These are phyloP conservation scores for Sycophaga agraensis DNA, from an alignment of 1,140 invertebrate genomes.

Conservation along the genomic window DNA sequence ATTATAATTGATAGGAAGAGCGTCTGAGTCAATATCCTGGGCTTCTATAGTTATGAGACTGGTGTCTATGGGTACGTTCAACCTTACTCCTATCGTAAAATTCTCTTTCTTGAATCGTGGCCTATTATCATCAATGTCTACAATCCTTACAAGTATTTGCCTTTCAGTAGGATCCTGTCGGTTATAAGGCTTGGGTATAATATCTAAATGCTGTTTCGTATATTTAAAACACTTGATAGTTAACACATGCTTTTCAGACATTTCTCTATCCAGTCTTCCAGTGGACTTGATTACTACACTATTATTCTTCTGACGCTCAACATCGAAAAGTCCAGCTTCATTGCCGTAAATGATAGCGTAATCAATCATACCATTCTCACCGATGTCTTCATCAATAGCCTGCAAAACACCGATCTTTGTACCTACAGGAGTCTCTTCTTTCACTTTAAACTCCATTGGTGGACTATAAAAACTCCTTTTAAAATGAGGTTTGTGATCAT, in stretches of 20 bases:
- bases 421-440: constrained; percentile 68
- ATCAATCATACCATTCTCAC: constrained; percentile 74
- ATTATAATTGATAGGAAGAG: constrained; percentile 65
- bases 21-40: constrained; percentile 67
- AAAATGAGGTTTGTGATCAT: constrained; percentile 79
- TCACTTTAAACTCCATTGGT: constrained; percentile 63
- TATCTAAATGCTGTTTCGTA: constrained; percentile 50
- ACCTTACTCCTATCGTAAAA: constrained; percentile 70
- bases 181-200: constrained; percentile 64
- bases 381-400: constrained; percentile 74
- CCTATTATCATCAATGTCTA: constrained; percentile 75
- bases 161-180: constrained; percentile 71
- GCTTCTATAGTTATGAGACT: constrained; percentile 68
- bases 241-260: constrained; percentile 61
- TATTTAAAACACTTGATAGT: constrained; percentile 73
- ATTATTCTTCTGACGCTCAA: constrained; percentile 68
- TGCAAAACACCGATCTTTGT: constrained; percentile 68
- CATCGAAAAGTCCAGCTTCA: constrained; percentile 65
- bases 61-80: constrained; percentile 76
- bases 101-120: constrained; percentile 69
- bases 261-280: constrained; percentile 69
- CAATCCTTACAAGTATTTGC: constrained; percentile 65
- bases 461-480: constrained; percentile 68
- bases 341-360: constrained; percentile 76
- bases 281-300: constrained; percentile 64